Evolutionary conservation across 1,140 invertebrate genomes (phyloP), one percentile per base, ranked within the genome.

Genomic region (Drosophila quadrilineata): DNA sequence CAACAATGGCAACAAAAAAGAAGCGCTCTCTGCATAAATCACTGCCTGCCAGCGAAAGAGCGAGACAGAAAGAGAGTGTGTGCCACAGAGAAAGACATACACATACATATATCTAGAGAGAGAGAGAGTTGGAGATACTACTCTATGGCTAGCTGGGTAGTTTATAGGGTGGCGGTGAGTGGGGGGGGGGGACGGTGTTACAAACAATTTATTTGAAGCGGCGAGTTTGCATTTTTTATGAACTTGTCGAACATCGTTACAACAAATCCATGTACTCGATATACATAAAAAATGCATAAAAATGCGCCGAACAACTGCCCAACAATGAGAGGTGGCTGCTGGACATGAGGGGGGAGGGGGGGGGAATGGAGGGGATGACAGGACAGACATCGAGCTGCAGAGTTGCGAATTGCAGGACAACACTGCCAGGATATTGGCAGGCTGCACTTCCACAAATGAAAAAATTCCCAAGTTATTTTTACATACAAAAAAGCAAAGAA

Each of bases 251-350:
- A 82, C 76, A 82, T 41, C 72, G 41, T 48, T 36, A 63, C 49
- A 68, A 73, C 77, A 75, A 66, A 69, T 65, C 69, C 68, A 75
- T 80, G 67, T 80, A 71, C 67, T 72, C 72, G 62, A 80, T 82
- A 80, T 82, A 70, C 77, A 82, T 84, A 84, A 82, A 82, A 82
- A 84, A 70, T 70, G 73, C 72, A 82, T 84, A 84, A 84, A 82
- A 71, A 74, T 52, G 3, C 17, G 19, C 46, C 54, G 46, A 33
- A 65, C 56, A 57, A 71, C 29, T 56, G 56, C 31, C n/a, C 41
- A 67, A 74, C 75, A 79, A 75, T 74, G 56, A n/a, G n/a, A n/a
- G n/a, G n/a, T n/a, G 21, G n/a, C 19, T 67, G 40, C 48, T 24
- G 28, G 6, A 22, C 2, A n/a, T 17, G 14, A 19, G 43, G 9